phyloP scores from a whole-genome alignment of 2,113 vertebrate genomes.

The Recurvirostra avosetta region DNA sequence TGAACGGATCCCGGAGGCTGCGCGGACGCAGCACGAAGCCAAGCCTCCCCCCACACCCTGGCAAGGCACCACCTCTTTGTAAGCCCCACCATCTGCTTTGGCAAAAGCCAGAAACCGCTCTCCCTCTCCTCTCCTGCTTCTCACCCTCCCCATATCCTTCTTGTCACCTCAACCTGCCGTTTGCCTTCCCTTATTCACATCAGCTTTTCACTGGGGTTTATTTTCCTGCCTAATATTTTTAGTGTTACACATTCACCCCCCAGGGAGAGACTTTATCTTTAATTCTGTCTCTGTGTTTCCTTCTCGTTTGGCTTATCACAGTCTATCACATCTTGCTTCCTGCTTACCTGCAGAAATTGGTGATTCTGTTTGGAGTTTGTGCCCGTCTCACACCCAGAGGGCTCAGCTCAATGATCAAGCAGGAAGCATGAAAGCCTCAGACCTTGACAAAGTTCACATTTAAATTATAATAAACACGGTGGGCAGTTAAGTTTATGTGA shows the following conservation, averaged over 20 bases:
- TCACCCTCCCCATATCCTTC: not conserved
- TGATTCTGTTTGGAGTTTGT: not conserved
- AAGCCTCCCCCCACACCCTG: not conserved
- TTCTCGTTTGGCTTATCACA: not conserved
- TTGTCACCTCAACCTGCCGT: not conserved
- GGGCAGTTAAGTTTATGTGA: not conserved
- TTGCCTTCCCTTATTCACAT: not conserved
- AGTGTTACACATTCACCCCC: not conserved
- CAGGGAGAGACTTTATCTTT: not conserved
- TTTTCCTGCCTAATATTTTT: not conserved
- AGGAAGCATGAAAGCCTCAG: not conserved
- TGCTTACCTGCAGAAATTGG: not conserved
- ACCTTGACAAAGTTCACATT: not conserved
- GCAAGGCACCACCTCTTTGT: constrained; percentile 10
- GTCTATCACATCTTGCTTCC: not conserved
- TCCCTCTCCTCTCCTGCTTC: not conserved
- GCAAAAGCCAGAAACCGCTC: not conserved
- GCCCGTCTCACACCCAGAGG: not conserved
- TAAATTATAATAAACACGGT: not conserved
- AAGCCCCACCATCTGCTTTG: constrained; percentile 21
- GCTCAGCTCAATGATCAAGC: not conserved
- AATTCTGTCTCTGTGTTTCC: not conserved
- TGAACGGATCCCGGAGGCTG: not conserved
- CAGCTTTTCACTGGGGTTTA: not conserved
- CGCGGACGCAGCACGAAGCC: accelerated